phyloP scores from a whole-genome alignment of 2,888 invertebrate genomes.

The Drymonia ruficornis region DNA sequence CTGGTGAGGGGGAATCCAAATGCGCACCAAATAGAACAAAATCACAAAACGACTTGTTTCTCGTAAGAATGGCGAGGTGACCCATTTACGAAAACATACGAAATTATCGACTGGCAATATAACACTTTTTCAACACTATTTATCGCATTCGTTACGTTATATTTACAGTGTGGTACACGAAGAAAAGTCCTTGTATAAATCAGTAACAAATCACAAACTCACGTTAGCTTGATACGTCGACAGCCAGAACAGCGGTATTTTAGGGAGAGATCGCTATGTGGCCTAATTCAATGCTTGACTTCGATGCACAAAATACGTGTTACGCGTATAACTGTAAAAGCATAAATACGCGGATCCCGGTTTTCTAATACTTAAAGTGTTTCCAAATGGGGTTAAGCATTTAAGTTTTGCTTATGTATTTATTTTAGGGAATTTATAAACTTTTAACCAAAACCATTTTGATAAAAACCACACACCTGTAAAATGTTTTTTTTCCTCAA shows the following conservation, averaged over 20 bases:
- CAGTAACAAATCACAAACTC: constrained; percentile 69
- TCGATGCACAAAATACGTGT: constrained; percentile 85
- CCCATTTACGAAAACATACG: constrained; percentile 84
- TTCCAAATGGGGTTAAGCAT: constrained; percentile 25
- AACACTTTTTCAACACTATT: constrained; percentile 65
- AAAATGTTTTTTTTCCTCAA: constrained; percentile 48
- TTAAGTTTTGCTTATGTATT: constrained; percentile 36
- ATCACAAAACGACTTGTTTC: constrained; percentile 68
- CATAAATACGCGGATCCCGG: constrained; percentile 69
- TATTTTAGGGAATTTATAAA: constrained; percentile 62
- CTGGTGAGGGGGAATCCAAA: constrained; percentile 36
- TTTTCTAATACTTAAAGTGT: constrained; percentile 21
- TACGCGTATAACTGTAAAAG: constrained; percentile 84
- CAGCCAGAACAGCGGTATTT: constrained; percentile 85
- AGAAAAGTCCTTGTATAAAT: constrained; percentile 41
- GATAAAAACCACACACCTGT: constrained; percentile 72
- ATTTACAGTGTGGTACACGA: constrained; percentile 33
- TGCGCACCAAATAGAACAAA: constrained; percentile 46
- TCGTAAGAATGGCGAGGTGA: constrained; percentile 82
- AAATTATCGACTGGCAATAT: constrained; percentile 75
- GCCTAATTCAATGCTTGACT: constrained; percentile 85
- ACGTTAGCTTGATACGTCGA: constrained; percentile 84
- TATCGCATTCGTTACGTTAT: constrained; percentile 49
- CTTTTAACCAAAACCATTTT: constrained; percentile 77
- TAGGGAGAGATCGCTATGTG: constrained; percentile 86